Percentiles rank a stretch among this genome's conserved stretches.
These are phyloP conservation scores for Heliothis virescens DNA, from an alignment of 1,140 invertebrate species.

Conservation along the genomic window DNA sequence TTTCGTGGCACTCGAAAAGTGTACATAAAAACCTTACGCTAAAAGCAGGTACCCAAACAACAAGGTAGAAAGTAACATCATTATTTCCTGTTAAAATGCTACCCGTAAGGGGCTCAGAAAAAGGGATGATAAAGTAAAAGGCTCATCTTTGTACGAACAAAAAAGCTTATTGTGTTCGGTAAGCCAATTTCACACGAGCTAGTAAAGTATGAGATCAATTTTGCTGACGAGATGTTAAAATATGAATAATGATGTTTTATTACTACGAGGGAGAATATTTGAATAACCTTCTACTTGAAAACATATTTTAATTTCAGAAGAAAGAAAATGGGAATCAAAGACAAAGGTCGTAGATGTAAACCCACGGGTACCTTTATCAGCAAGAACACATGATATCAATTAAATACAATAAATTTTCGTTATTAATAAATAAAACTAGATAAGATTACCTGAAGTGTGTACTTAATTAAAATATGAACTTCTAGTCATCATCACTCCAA, in stretches of 20 bases:
- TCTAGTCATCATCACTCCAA: not conserved
- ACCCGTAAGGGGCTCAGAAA: conserved; percentile 58
- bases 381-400: too few species aligned
- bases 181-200: conserved; percentile 63
- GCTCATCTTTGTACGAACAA: conserved; percentile 67
- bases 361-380: too few species aligned
- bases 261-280: too few species aligned
- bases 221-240: conserved; percentile 5
- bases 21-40: conserved; percentile 36
- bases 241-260: not conserved
- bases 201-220: conserved; percentile 50
- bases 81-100: conserved; percentile 70
- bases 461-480: not conserved
- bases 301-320: too few species aligned
- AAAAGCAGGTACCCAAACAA: conserved; percentile 50
- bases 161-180: conserved; percentile 74
- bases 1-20: conserved; percentile 33
- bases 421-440: not conserved
- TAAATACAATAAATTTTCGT: too few species aligned
- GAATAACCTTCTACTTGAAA: too few species aligned
- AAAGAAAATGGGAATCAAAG: too few species aligned
- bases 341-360: too few species aligned
- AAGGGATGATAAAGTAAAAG: conserved; percentile 68
- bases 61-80: conserved; percentile 59
- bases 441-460: not conserved